phyloP scores from a whole-genome alignment of 2,888 invertebrate genomes.

The Cephus runcator region DNA sequence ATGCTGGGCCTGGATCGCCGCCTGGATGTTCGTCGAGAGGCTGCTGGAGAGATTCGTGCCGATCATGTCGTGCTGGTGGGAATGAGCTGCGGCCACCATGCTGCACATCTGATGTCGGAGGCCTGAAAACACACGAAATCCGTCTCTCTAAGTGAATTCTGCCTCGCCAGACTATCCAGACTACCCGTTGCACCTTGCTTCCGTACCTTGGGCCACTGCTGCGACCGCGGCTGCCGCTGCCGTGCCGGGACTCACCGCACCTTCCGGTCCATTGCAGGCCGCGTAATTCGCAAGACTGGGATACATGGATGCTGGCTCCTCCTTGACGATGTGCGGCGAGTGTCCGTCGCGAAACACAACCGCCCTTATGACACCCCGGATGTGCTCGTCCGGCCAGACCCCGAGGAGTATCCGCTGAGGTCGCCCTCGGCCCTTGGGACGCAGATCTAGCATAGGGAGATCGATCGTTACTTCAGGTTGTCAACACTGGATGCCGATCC shows the following conservation, averaged over 20 bases:
- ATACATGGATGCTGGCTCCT: constrained; percentile 61
- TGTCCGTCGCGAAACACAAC: constrained; percentile 90
- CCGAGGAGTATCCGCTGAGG: constrained; percentile 91
- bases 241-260: constrained; percentile 74
- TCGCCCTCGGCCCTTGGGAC: constrained; percentile 90
- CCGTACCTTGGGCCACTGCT: constrained; percentile 79
- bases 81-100: constrained; percentile 76
- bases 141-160: not conserved
- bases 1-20: constrained; percentile 66
- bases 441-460: constrained; percentile 73
- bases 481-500: not conserved
- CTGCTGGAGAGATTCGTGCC: constrained; percentile 67
- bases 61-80: constrained; percentile 67
- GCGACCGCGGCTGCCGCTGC: constrained; percentile 88
- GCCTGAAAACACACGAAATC: constrained; percentile 52
- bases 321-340: constrained; percentile 67
- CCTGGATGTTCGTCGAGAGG: constrained; percentile 59
- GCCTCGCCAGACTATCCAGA: too few species aligned
- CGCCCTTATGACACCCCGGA: constrained; percentile 90
- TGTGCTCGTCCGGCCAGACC: constrained; percentile 94
- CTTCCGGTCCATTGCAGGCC: constrained; percentile 70
- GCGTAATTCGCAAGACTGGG: constrained; percentile 62
- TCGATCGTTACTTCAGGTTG: not conserved
- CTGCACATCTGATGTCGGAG: constrained; percentile 88
- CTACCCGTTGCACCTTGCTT: too few species aligned